phyloP scores from a whole-genome alignment of 2,888 invertebrate species.

The Ashinkailepas kermadecensis region DNA sequence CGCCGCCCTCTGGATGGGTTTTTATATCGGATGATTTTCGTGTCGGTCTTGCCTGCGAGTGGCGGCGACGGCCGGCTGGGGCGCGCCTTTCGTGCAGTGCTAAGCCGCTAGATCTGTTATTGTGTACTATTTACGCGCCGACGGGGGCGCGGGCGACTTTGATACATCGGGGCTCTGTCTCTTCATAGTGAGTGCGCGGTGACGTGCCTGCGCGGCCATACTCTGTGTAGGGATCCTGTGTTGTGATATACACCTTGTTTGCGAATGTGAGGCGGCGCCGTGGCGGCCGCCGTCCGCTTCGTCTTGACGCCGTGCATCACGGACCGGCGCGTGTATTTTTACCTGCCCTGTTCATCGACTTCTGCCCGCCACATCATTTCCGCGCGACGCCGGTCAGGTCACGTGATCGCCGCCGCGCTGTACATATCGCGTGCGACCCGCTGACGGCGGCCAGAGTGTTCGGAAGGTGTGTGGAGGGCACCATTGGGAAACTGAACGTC shows the following conservation, averaged over 20 bases:
- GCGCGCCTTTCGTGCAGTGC: neutral
- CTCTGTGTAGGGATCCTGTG: slow-evolving; percentile 1
- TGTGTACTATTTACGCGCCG: neutral
- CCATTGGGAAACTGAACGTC: no score
- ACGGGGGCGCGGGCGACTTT: neutral
- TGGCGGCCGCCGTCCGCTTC: neutral
- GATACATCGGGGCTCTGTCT: neutral
- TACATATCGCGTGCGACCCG: neutral
- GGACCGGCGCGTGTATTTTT: neutral
- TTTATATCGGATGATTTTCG: slow-evolving; percentile 14
- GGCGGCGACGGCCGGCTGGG: neutral
- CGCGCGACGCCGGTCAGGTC: neutral
- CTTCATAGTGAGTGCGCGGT: neutral
- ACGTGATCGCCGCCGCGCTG: neutral
- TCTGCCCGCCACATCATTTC: no score
- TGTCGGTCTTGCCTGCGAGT: neutral
- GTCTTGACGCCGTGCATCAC: neutral
- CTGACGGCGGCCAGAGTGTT: no score
- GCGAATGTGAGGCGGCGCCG: neutral
- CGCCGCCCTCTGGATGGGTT: neutral
- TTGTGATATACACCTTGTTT: slow-evolving; percentile 20
- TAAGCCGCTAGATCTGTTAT: neutral
- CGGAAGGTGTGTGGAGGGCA: no score
- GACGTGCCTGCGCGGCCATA: neutral
- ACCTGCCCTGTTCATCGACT: neutral